Base-by-base conservation (phyloP, 2,888 invertebrate genomes). In the Spodoptera picta region DNA sequence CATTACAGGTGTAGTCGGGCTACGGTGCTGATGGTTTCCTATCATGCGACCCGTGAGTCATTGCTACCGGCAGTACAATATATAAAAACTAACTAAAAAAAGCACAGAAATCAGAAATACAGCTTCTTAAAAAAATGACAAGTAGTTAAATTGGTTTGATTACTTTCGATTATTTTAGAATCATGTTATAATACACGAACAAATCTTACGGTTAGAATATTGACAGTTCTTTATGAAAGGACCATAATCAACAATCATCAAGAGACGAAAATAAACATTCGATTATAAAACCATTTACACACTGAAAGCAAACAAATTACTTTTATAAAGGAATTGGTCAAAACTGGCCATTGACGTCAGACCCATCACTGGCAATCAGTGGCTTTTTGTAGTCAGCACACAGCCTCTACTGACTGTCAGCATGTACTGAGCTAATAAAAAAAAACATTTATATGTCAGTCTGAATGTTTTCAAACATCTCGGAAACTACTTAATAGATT, bases 281-380 rank as follows among this genome's bases (percentile, higher is more conserved):
- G 57, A 53, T 77, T 69, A 69, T 62, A 75, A 64, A 62, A 47
- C 54, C 67, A 67, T 68, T 60, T 54, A 75, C 64, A 70, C 50
- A 54, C 50, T 72, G 59, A 72, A 36, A 79, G 63, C 58, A 67
- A 80, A 75, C 81, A 70, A 80, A 80, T 79, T 79, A 63, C 60
- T n/a, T 19, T 50, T 51, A 74, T 69, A 79, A 75, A 61, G 50
- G 55, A 27, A 44, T 19, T 55, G 14, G 79, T 75, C 67, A 74
- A 64, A 69, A 65, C 60, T 59, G 23, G 4, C 14, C 11, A 62
- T 66, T 48, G 64, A 48, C 60, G 70, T 80, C 77, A 73, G 53
- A 60, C 7, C 36, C 36, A 36, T 36, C 36, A 36, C 9, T 36
- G 42, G 36, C 75, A 78, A 78, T 78, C 78, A 78, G 46, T 53